Evolutionary conservation across 2,888 invertebrate species (phyloP).

Genomic region (Lasioglossum lativentre): DNA sequence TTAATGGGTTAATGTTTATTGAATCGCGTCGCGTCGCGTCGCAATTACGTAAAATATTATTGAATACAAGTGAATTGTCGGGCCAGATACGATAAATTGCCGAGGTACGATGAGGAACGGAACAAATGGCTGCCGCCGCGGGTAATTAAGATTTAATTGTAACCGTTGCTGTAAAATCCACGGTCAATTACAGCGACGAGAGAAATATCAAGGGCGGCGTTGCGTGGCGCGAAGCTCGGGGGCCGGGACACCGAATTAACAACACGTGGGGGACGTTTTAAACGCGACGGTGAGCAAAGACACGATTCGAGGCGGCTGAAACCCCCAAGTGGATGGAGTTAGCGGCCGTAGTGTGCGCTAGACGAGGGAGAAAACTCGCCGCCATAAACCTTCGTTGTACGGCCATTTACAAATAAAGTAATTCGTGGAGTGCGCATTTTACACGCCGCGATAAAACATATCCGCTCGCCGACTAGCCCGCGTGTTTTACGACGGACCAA

Average conservation of each 20-base stretch:
- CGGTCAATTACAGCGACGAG: background rate
- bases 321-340: background rate
- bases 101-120: background rate
- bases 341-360: background rate
- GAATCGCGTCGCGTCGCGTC: background rate
- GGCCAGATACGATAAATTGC: background rate
- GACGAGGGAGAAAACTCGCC: conserved; percentile 49
- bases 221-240: background rate
- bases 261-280: background rate
- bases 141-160: conserved; percentile 10
- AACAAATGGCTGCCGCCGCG: background rate
- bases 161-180: background rate
- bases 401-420: conserved; percentile 55
- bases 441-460: conserved; percentile 52
- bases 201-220: background rate
- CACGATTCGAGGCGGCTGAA: background rate
- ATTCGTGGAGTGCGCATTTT: conserved; percentile 37
- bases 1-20: background rate
- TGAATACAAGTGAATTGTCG: background rate
- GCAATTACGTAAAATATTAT: background rate
- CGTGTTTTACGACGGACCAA: conserved; percentile 62
- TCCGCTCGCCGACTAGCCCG: conserved; percentile 31
- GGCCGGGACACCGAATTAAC: background rate
- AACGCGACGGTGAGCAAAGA: background rate
- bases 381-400: conserved; percentile 26